Percentiles rank a stretch among this genome's conserved stretches.
phyloP scores from a whole-genome alignment of 2,797 vertebrate species.

The Eulemur rubriventer region DNA sequence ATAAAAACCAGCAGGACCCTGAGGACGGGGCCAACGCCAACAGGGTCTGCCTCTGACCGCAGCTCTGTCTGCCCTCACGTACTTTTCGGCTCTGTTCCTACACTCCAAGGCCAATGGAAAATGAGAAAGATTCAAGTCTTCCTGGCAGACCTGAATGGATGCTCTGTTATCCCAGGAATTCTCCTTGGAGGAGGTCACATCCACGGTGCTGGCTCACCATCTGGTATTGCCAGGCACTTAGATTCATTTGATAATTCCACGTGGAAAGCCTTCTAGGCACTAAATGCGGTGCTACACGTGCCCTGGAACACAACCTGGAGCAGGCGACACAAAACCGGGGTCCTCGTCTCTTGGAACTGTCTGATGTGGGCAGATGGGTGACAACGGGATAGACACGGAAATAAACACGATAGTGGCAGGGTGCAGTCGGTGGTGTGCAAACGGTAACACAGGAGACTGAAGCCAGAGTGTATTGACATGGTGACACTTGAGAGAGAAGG shows the following conservation, averaged over 20 bases:
- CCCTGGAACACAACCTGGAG: rapidly evolving
- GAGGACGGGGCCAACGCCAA: conserved; percentile 29
- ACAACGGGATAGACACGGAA: rapidly evolving
- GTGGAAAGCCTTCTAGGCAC: rapidly evolving
- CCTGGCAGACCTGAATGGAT: conserved; percentile 55
- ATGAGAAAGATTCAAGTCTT: neutral
- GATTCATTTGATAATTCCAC: rapidly evolving
- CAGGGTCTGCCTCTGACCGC: neutral
- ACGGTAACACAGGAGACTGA: rapidly evolving
- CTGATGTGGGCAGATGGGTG: rapidly evolving
- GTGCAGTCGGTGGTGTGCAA: rapidly evolving
- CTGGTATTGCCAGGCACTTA: neutral
- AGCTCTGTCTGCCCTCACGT: neutral
- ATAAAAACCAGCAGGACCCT: conserved; percentile 38
- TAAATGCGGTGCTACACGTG: rapidly evolving
- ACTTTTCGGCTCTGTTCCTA: neutral
- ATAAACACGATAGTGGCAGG: neutral
- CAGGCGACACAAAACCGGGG: too few relatives aligned
- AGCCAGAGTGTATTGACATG: too few relatives aligned
- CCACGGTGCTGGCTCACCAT: neutral
- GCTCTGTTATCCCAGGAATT: conserved; percentile 62
- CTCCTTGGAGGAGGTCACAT: conserved; percentile 31
- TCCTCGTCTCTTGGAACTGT: rapidly evolving
- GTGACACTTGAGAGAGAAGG: neutral
- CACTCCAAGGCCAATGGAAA: conserved; percentile 59